A percentile compares a stretch with the other conserved stretches of the same genome.
phyloP scores from a whole-genome alignment of 2,113 vertebrate genomes.

The Etia nguti region DNA sequence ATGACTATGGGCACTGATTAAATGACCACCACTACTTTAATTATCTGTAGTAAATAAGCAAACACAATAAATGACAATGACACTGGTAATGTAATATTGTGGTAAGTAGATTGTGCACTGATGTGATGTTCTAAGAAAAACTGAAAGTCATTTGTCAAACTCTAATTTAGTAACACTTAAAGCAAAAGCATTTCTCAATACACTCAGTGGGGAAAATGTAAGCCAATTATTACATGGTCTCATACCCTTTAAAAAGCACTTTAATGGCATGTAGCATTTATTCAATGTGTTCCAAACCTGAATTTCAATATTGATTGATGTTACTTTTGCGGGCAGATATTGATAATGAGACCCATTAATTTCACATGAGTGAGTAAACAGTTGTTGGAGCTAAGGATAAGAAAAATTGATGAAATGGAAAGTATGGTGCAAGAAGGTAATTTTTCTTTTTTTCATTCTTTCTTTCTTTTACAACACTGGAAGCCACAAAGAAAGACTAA shows the following conservation, averaged over 20 bases:
- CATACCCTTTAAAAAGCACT: slow-evolving; percentile 10
- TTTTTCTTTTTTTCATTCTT: not conserved
- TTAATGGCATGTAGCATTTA: slow-evolving; percentile 11
- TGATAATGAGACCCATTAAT: not conserved
- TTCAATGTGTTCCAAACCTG: slow-evolving; percentile 17
- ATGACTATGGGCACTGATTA: not conserved
- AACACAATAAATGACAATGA: not conserved
- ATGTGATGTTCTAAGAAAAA: not conserved
- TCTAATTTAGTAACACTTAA: not conserved
- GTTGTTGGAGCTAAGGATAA: not conserved
- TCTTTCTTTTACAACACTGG: not conserved
- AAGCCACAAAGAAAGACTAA: not conserved
- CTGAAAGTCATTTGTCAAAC: not conserved
- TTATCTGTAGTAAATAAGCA: not conserved
- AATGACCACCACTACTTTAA: not conserved
- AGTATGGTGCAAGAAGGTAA: not conserved
- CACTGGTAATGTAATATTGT: not conserved
- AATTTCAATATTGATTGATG: slow-evolving; percentile 9
- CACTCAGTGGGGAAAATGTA: not conserved
- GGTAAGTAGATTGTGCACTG: not conserved
- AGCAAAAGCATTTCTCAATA: slow-evolving; percentile 3
- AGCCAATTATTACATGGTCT: not conserved
- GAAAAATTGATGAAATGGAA: not conserved
- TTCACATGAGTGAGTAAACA: slow-evolving; percentile 16
- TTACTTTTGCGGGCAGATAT: not conserved